A percentile compares a stretch with the other conserved stretches of the same genome.
These are phyloP conservation scores for Eulithis prunata DNA, from an alignment of 2,888 invertebrate species.

Conservation along the genomic window DNA sequence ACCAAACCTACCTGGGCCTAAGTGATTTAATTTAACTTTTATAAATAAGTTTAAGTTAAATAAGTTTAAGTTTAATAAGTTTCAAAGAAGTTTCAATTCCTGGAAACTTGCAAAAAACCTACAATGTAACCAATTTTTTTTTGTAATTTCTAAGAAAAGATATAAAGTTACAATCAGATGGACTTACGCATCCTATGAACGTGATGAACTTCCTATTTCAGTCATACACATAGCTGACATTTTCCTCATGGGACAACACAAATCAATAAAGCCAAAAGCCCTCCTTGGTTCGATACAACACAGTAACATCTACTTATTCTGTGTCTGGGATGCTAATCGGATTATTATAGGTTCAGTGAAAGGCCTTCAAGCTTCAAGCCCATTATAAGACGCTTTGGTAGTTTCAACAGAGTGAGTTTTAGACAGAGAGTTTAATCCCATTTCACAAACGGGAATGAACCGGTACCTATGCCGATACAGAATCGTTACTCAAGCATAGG, in stretches of 20 bases:
- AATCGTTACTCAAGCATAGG: no score
- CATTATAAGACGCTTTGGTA: slow-evolving; percentile 15
- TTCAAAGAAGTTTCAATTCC: no score
- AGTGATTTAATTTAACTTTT: no score
- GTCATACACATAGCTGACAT: slow-evolving; percentile 3
- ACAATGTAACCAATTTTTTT: no score
- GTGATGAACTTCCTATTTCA: background rate
- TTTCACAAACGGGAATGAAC: no score
- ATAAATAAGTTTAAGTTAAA: no score
- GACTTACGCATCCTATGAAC: background rate
- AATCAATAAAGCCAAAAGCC: slow-evolving; percentile 21
- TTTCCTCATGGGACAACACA: slow-evolving; percentile 17
- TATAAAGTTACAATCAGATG: background rate
- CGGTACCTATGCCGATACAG: no score
- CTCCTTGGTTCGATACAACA: slow-evolving; percentile 8
- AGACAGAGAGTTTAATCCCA: no score
- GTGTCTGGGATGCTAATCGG: slow-evolving; percentile 25
- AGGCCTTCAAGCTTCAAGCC: slow-evolving; percentile 29
- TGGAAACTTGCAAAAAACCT: no score
- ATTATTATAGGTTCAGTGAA: slow-evolving; percentile 33
- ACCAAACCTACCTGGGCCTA: no score
- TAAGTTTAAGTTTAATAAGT: no score
- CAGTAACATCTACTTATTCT: slow-evolving; percentile 7
- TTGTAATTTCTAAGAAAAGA: background rate
- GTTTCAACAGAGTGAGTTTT: slow-evolving; percentile 8